These are phyloP conservation scores for Tribolium castaneum DNA, from an alignment of 1,140 invertebrate species.

Conservation along the genomic window DNA sequence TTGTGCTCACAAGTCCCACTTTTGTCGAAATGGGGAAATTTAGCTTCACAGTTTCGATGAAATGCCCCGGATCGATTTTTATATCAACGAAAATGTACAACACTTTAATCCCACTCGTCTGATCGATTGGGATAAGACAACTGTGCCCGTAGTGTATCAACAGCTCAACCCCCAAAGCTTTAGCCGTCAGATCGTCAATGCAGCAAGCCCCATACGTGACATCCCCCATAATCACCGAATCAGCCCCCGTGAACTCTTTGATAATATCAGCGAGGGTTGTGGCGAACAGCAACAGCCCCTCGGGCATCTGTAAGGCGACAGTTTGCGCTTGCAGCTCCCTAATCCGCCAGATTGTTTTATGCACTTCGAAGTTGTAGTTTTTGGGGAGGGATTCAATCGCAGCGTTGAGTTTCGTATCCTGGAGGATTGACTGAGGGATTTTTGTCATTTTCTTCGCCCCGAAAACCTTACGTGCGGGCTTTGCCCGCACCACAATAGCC, in stretches of 20 bases:
- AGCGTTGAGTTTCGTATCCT: slow-evolving; percentile 80
- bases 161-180: slow-evolving; percentile 89
- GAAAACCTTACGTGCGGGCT: slow-evolving; percentile 80
- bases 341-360: slow-evolving; percentile 98
- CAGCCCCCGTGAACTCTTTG: slow-evolving; percentile 90
- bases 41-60: slow-evolving; percentile 87
- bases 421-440: slow-evolving; percentile 86
- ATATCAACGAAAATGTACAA: slow-evolving; percentile 97
- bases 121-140: slow-evolving; percentile 95
- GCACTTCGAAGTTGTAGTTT: slow-evolving; percentile 99
- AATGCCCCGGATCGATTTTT: slow-evolving; percentile 92
- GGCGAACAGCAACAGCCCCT: slow-evolving; percentile 92
- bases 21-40: slow-evolving; percentile 79
- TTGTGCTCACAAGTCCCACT: slow-evolving; percentile 91
- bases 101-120: slow-evolving; percentile 89
- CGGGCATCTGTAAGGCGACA: slow-evolving; percentile 97
- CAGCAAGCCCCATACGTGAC: slow-evolving; percentile 98
- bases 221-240: slow-evolving; percentile 98
- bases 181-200: slow-evolving; percentile 97
- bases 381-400: slow-evolving; percentile 82
- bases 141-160: slow-evolving; percentile 99
- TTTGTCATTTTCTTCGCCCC: slow-evolving; percentile 80
- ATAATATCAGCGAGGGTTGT: slow-evolving; percentile 96
- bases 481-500: slow-evolving; percentile 80
- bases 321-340: slow-evolving; percentile 81